phyloP scores from a whole-genome alignment of 2,797 vertebrate species.

The Rousettus madagascariensis region DNA sequence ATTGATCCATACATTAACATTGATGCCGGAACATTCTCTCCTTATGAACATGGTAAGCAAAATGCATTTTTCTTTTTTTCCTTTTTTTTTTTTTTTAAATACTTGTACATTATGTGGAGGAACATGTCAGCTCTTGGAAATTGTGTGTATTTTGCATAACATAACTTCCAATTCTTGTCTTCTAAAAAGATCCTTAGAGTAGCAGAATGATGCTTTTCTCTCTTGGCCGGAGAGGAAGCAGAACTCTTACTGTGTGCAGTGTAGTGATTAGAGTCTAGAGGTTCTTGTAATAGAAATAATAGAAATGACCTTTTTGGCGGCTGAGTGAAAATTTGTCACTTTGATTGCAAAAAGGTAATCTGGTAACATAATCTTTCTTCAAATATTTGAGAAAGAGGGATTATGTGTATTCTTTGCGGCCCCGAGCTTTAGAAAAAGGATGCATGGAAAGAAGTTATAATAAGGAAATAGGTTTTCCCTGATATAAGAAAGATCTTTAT shows the following conservation, averaged over 20 bases:
- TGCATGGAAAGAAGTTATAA: not conserved
- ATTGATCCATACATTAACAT: conserved; percentile 99
- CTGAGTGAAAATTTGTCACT: conserved; percentile 17
- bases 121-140: not conserved
- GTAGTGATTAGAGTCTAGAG: not conserved
- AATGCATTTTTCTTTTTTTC: not conserved
- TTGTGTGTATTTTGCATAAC: not conserved
- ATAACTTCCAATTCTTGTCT: not conserved
- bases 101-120: not conserved
- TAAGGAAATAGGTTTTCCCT: not conserved
- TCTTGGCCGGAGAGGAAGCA: not conserved
- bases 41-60: conserved; percentile 94
- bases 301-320: not conserved
- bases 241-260: not conserved
- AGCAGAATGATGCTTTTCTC: conserved; percentile 26
- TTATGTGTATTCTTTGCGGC: not conserved
- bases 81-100: not conserved
- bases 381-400: not conserved
- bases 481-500: not conserved
- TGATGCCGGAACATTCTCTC: conserved; percentile 96
- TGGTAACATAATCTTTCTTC: not conserved
- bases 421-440: not conserved
- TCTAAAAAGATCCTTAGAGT: not conserved
- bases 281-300: conserved; percentile 9
- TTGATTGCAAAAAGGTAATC: not conserved